Conservation (phyloP, 2,797 vertebrate genomes). For the Anabas testudineus region DNA sequence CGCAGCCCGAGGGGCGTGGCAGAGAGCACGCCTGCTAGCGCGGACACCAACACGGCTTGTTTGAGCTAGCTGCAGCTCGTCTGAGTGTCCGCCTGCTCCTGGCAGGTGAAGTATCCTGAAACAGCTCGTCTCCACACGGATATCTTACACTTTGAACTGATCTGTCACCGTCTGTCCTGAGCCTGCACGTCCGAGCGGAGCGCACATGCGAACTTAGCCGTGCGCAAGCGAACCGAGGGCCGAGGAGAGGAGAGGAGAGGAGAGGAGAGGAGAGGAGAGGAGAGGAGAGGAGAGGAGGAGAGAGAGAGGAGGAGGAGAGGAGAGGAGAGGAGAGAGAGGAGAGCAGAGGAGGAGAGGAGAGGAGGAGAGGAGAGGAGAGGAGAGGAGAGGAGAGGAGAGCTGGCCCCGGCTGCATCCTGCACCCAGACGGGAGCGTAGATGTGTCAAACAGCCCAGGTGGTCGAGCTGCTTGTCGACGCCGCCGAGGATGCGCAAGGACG, state of each 20-base stretch:
- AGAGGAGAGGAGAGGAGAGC: too few relatives aligned
- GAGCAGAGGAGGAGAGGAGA: too few relatives aligned
- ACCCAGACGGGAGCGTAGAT: conserved; percentile 68
- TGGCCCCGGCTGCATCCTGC: conserved; percentile 45
- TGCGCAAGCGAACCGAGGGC: conserved; percentile 57
- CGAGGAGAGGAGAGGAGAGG: too few relatives aligned
- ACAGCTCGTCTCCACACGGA: neutral
- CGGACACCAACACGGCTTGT: conserved; percentile 25
- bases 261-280: too few relatives aligned
- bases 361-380: too few relatives aligned
- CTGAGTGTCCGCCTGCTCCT: neutral
- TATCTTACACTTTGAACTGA: too few relatives aligned
- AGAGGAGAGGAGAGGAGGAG: too few relatives aligned
- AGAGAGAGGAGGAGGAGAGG: too few relatives aligned
- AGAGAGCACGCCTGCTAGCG: conserved; percentile 9
- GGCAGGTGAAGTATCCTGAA: neutral
- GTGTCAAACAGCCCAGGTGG: conserved; percentile 32
- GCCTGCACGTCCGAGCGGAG: conserved; percentile 8
- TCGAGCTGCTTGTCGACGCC: conserved; percentile 41
- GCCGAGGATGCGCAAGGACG: conserved; percentile 93
- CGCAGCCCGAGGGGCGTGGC: conserved; percentile 60
- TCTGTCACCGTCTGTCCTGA: neutral
- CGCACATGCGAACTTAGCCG: conserved; percentile 64
- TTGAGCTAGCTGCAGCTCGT: neutral
- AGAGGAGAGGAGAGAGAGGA: too few relatives aligned